Base-by-base conservation (phyloP, 2,797 vertebrate genomes). In the Salarias fasciatus region DNA sequence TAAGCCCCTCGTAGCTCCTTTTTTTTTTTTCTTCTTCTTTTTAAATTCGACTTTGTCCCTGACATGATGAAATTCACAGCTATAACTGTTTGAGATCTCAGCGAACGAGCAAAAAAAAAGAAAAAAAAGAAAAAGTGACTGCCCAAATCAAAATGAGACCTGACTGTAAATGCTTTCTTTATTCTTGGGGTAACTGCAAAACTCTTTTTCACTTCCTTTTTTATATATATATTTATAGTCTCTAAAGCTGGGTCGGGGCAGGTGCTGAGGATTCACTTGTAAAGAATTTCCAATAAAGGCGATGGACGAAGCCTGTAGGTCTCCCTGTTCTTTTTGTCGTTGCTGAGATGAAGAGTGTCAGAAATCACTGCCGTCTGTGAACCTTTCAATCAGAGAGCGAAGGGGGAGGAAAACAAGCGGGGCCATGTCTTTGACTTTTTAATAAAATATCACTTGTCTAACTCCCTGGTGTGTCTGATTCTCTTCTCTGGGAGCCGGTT, bases 211-310 rank as follows among this genome's bases (percentile, higher is more conserved):
- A 87, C 82, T 67, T 77, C 53, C 11, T 81, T 86, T 84, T 84
- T 77, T 84, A 80, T 77, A 77, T 80, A 84, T 86, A 85, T 91
- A 88, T 91, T 88, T 88, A 91, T 90, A 90, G 88, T 83, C 77
- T 82, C 77, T 84, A 78, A 84, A 79, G 64, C 64, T 79, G 74
- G 77, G 80, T 75, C 77, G 74, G 73, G 73, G 67, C 72, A 68
- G 68, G 72, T 64, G 69, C 28, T 46, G 68, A 86, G 57, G 75
- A 72, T 75, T 88, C 70, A 78, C 61, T 44, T 88, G 81, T 90
- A 88, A 89, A 84, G 71, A 85, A 79, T 86, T 89, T 82, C 68
- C 77, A 88, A 87, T 87, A 88, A 90, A 91, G 86, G 67, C 64
- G 70, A 78, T 79, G 73, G 79, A 65, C 53, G 42, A 74, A 77